Evolutionary conservation across 1,140 invertebrate genomes (phyloP).

Genomic region (Macrostomum lignano): DNA sequence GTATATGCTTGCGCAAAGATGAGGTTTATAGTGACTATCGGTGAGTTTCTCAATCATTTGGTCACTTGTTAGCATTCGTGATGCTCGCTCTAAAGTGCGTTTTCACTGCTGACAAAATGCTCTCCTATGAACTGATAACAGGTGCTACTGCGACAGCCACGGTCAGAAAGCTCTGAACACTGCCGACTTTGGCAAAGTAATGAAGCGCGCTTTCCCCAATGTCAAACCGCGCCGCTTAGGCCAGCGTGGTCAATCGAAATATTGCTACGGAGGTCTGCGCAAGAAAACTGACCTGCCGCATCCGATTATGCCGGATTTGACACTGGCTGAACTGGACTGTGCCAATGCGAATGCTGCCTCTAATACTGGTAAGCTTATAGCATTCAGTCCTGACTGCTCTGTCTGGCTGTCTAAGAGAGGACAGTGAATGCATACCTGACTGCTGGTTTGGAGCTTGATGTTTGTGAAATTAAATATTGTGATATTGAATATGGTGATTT

Average conservation of each 20-base stretch:
- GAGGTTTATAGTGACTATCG: constrained; percentile 77
- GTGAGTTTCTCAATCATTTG: too few species aligned
- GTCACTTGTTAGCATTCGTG: too few species aligned
- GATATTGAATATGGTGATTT: too few species aligned
- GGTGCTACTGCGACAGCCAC: constrained; percentile 50
- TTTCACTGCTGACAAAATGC: not conserved
- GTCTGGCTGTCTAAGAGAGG: too few species aligned
- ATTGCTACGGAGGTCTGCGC: constrained; percentile 66
- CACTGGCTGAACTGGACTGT: too few species aligned
- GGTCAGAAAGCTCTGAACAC: constrained; percentile 64
- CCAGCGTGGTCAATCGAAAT: constrained; percentile 60
- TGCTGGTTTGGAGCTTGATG: too few species aligned
- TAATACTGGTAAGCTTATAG: too few species aligned
- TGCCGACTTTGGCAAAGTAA: constrained; percentile 83
- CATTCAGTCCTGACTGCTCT: too few species aligned
- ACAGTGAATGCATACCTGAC: too few species aligned
- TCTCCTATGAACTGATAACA: not conserved
- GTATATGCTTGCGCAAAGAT: constrained; percentile 68
- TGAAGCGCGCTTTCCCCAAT: constrained; percentile 71
- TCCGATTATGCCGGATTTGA: constrained; percentile 43
- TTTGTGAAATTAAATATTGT: too few species aligned
- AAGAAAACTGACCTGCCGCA: constrained; percentile 48
- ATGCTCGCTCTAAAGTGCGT: too few species aligned
- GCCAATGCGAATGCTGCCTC: too few species aligned
- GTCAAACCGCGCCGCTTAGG: constrained; percentile 51